Conservation (phyloP, 2,797 vertebrate species). For the Propithecus perrieri region DNA sequence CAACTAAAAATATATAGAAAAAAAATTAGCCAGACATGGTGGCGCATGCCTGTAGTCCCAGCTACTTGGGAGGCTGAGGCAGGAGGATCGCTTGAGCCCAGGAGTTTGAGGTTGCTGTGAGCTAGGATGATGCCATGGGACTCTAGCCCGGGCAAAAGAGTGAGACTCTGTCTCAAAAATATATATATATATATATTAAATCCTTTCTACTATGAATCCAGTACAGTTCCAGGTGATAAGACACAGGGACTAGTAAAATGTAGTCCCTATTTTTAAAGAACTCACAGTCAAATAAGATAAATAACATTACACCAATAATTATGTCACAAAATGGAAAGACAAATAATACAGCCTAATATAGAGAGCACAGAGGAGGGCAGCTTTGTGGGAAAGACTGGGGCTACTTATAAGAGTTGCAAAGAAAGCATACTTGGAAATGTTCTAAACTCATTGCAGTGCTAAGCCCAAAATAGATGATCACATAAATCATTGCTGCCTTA, state of each 20-base stretch:
- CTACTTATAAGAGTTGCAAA: slow-evolving; percentile 19
- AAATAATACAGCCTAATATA: background rate
- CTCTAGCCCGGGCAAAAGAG: too few relatives aligned
- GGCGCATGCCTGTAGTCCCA: too few relatives aligned
- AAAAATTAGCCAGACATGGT: too few relatives aligned
- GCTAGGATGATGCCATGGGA: too few relatives aligned
- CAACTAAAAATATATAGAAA: too few relatives aligned
- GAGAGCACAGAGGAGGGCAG: background rate
- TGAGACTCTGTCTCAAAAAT: too few relatives aligned
- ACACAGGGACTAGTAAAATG: background rate
- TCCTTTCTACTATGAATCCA: background rate
- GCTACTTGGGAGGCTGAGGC: too few relatives aligned
- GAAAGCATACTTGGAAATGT: slow-evolving; percentile 12
- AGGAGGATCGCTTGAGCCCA: too few relatives aligned
- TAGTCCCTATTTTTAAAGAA: background rate
- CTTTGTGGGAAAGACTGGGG: background rate
- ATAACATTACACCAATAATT: slow-evolving; percentile 1
- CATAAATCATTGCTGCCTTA: background rate
- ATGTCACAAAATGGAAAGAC: slow-evolving; percentile 11
- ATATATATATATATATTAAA: background rate
- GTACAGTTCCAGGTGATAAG: background rate
- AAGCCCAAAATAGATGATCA: background rate
- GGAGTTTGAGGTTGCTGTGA: too few relatives aligned
- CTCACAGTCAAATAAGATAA: background rate
- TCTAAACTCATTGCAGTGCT: background rate